Conservation (phyloP, 2,113 vertebrate genomes). For the Odocoileus hemionus region DNA sequence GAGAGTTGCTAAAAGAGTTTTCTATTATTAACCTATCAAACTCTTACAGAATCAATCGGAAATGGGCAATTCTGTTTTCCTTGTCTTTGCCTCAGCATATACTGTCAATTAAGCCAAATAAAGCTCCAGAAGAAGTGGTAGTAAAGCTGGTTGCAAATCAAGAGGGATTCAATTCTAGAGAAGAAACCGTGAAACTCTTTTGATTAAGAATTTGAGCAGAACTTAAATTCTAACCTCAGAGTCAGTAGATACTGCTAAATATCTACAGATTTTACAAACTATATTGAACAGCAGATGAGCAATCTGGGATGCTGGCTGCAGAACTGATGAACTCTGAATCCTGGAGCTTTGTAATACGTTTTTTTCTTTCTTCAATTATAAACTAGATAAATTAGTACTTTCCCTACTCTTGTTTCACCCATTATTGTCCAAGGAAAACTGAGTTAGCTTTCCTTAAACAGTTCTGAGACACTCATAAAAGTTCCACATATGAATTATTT, state of each 20-base stretch:
- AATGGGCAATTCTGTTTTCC: background rate
- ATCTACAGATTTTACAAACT: background rate
- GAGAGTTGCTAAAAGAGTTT: slow-evolving; percentile 4
- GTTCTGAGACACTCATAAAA: slow-evolving; percentile 31
- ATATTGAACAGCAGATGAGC: background rate
- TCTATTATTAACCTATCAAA: slow-evolving; percentile 20
- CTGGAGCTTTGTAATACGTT: background rate
- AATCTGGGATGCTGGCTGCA: background rate
- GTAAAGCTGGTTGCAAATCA: background rate
- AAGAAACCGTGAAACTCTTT: slow-evolving; percentile 53
- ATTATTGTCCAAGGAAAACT: background rate
- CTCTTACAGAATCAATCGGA: slow-evolving; percentile 17
- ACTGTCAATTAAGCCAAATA: slow-evolving; percentile 29
- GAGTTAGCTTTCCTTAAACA: slow-evolving; percentile 12
- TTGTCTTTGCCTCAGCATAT: slow-evolving; percentile 27
- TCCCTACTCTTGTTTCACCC: background rate
- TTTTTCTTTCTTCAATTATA: background rate
- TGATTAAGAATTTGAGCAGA: slow-evolving; percentile 52
- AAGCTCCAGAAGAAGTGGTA: background rate
- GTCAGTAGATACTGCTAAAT: background rate
- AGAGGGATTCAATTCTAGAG: slow-evolving; percentile 1
- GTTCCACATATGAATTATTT: slow-evolving; percentile 45
- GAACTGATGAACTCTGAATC: background rate
- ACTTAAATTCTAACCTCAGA: slow-evolving; percentile 46
- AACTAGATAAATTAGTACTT: background rate